These are phyloP conservation scores for Rhaphigaster nebulosa DNA, from an alignment of 2,888 invertebrate genomes.

Conservation along the genomic window DNA sequence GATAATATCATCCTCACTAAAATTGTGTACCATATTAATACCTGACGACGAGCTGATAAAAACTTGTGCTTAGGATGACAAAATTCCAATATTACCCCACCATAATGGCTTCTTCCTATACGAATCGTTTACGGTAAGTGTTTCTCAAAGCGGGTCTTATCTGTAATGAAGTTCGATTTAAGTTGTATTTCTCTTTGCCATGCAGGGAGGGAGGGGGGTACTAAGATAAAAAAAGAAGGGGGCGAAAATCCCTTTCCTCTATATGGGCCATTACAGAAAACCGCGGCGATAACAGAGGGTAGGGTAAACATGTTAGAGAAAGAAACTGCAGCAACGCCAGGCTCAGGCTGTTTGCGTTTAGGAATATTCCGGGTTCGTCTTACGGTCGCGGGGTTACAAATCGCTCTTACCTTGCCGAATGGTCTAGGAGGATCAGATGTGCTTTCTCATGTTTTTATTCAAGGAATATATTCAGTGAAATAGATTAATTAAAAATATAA, in stretches of 20 bases:
- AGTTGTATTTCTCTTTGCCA: conserved; percentile 4
- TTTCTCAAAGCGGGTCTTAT: conserved; percentile 3
- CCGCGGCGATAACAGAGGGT: conserved; percentile 8
- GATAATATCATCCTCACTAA: background rate
- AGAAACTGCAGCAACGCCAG: background rate
- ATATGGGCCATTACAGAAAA: conserved; percentile 36
- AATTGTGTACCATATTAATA: conserved; percentile 10
- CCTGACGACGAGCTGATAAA: conserved; percentile 22
- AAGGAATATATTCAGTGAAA: background rate
- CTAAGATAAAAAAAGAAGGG: conserved; percentile 3
- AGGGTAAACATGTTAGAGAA: conserved; percentile 18
- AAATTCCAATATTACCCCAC: conserved; percentile 14
- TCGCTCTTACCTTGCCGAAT: background rate
- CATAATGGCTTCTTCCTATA: background rate
- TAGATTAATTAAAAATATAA: no score
- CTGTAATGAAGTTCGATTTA: conserved; percentile 23
- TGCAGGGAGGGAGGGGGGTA: background rate
- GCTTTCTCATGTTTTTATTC: background rate
- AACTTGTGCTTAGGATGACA: conserved; percentile 11
- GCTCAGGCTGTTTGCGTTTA: background rate
- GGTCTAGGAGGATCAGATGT: background rate
- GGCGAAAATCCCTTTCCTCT: conserved; percentile 25
- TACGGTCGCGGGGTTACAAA: background rate
- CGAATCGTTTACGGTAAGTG: background rate
- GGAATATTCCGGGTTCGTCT: background rate